Conservation (phyloP, 1,140 invertebrate species). For the Drosophila oshimai region DNA sequence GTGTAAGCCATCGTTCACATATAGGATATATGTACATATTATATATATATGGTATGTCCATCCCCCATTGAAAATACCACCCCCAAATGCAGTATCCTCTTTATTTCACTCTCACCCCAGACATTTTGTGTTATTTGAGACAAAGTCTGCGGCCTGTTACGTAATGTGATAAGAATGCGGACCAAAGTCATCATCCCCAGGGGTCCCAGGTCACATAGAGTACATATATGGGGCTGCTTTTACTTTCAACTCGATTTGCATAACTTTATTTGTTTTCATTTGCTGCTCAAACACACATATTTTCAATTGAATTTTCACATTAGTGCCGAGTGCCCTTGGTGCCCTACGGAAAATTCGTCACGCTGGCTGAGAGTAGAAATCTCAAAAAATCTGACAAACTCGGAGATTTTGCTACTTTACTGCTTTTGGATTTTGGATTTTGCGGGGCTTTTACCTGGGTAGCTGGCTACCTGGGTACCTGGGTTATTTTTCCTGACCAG, state of each 20-base stretch:
- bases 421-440: neutral
- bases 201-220: neutral
- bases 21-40: conserved; percentile 1
- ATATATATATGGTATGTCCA: neutral
- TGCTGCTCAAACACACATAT: conserved; percentile 35
- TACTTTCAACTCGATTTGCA: conserved; percentile 52
- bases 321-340: conserved; percentile 31
- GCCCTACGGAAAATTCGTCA: conserved; percentile 37
- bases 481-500: conserved; percentile 49
- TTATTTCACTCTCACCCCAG: too few species aligned
- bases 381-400: conserved; percentile 55
- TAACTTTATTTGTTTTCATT: conserved; percentile 74
- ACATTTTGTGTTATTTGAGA: conserved; percentile 53
- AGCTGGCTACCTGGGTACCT: too few species aligned
- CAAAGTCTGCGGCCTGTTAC: conserved; percentile 74
- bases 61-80: conserved; percentile 2
- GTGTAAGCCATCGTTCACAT: conserved; percentile 11
- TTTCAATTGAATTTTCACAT: conserved; percentile 78
- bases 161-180: conserved; percentile 76
- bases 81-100: conserved; percentile 11
- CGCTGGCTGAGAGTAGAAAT: conserved; percentile 31
- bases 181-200: conserved; percentile 10
- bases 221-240: conserved; percentile 25
- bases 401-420: conserved; percentile 48
- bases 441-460: conserved; percentile 5